Evolutionary conservation across 2,797 vertebrate species (phyloP).

Genomic region (Euphonia xanthogaster): DNA sequence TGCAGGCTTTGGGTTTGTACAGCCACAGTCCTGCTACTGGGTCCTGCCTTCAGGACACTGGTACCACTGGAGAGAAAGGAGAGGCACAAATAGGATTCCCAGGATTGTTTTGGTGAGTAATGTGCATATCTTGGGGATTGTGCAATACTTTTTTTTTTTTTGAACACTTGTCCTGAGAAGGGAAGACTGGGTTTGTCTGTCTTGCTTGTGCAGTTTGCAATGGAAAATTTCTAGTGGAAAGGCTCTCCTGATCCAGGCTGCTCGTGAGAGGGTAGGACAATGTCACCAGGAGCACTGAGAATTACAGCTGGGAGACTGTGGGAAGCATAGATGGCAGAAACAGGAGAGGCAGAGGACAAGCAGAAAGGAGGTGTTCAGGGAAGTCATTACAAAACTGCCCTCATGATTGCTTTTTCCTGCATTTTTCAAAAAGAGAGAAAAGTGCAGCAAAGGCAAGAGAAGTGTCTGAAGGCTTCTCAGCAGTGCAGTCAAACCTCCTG

Average conservation of each 20-base stretch:
- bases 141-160: neutral
- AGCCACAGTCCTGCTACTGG: neutral
- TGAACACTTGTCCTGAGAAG: neutral
- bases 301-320: neutral
- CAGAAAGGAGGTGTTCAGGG: neutral
- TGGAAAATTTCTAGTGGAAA: neutral
- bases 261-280: neutral
- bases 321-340: neutral
- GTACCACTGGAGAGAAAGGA: neutral
- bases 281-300: neutral
- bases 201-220: neutral
- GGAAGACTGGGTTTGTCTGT: neutral
- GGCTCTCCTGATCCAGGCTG: neutral
- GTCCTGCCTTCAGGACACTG: neutral
- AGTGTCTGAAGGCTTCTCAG: neutral
- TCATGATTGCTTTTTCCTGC: neutral
- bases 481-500: neutral
- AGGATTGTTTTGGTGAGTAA: slow-evolving; percentile 13
- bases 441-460: neutral
- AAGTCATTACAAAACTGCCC: neutral
- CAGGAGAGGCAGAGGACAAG: neutral
- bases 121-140: neutral
- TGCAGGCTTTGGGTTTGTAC: neutral
- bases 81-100: neutral
- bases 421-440: neutral